These are phyloP conservation scores for Nibea coibor DNA, from an alignment of 2,113 vertebrate species.

Conservation along the genomic window DNA sequence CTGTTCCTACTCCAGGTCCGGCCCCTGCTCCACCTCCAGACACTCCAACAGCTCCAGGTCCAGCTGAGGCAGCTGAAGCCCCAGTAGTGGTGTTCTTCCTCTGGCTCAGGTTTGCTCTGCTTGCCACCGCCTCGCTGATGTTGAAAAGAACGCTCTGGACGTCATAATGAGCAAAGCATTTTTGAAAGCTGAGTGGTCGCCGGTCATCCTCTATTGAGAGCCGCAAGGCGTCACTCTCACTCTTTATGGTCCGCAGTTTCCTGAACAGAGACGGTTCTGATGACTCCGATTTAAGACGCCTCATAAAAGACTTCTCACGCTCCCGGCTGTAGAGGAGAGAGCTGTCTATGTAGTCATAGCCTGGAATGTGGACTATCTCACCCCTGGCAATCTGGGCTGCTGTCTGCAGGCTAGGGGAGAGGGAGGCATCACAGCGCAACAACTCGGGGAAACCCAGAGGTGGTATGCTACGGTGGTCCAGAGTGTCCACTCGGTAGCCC, in stretches of 20 bases:
- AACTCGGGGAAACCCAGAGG: slow-evolving; percentile 90
- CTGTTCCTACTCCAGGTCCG: slow-evolving; percentile 46
- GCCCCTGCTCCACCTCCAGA: slow-evolving; percentile 36
- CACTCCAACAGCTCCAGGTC: slow-evolving; percentile 36
- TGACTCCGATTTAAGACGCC: slow-evolving; percentile 90
- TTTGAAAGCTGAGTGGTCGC: slow-evolving; percentile 91
- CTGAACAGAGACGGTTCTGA: slow-evolving; percentile 93
- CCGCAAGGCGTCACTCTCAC: slow-evolving; percentile 90
- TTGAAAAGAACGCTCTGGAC: slow-evolving; percentile 98
- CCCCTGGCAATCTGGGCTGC: slow-evolving; percentile 94
- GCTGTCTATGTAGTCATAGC: slow-evolving; percentile 91
- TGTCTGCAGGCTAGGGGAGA: slow-evolving; percentile 94
- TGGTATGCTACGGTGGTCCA: slow-evolving; percentile 87
- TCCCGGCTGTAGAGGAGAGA: slow-evolving; percentile 89
- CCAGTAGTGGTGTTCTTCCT: slow-evolving; percentile 97
- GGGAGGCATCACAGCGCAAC: slow-evolving; percentile 86
- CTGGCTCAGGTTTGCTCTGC: slow-evolving; percentile 88
- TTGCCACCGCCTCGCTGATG: slow-evolving; percentile 94
- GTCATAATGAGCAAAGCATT: slow-evolving; percentile 97
- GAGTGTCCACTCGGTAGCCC: slow-evolving; percentile 89
- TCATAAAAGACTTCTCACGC: slow-evolving; percentile 91
- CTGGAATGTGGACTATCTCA: slow-evolving; percentile 92
- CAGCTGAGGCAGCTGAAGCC: slow-evolving; percentile 93
- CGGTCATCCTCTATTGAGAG: slow-evolving; percentile 90
- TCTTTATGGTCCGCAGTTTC: slow-evolving; percentile 92